Conservation (phyloP, 2,797 vertebrate species). For the Enteromius afrohamiltoni region DNA sequence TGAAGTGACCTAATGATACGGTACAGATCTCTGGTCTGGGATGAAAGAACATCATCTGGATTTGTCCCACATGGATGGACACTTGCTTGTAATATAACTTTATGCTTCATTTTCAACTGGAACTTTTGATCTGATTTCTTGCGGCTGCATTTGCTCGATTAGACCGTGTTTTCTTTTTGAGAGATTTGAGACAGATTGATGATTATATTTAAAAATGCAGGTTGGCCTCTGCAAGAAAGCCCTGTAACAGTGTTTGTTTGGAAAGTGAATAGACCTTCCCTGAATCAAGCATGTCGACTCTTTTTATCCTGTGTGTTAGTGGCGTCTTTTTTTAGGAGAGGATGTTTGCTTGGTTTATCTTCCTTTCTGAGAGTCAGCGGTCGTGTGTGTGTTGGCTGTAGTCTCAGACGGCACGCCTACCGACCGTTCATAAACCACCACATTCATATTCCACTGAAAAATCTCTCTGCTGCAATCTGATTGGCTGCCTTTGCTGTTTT, state of each 20-base stretch:
- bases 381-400: not conserved
- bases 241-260: not conserved
- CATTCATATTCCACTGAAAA: not conserved
- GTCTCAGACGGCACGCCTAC: not conserved
- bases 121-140: not conserved
- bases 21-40: not conserved
- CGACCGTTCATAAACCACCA: not conserved
- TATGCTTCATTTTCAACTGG: not conserved
- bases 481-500: not conserved
- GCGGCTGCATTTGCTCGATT: not conserved
- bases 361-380: constrained; percentile 17
- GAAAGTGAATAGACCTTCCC: not conserved
- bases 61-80: not conserved
- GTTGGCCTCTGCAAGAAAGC: not conserved
- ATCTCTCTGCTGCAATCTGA: not conserved
- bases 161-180: not conserved
- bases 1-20: constrained; percentile 3
- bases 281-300: not conserved
- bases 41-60: not conserved
- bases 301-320: constrained; percentile 1
- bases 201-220: not conserved
- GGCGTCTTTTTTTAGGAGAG: not conserved
- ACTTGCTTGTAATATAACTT: not conserved
- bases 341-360: constrained; percentile 23
- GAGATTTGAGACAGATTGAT: not conserved